phyloP scores from a whole-genome alignment of 1,140 invertebrate genomes.

The Bradynema listronoti region DNA sequence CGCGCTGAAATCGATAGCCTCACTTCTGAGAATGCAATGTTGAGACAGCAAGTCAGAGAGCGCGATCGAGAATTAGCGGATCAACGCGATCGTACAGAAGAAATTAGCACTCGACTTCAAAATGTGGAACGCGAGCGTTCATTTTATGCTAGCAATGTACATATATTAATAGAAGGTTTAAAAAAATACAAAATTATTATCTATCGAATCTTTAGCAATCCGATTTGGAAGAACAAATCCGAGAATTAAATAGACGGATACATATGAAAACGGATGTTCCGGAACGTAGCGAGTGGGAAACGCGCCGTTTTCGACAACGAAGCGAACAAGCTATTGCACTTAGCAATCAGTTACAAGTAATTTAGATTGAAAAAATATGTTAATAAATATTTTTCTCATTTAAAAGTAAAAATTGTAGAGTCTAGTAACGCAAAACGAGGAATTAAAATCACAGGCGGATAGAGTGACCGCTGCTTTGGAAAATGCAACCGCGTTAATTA shows the following conservation, averaged over 20 bases:
- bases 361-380: neutral
- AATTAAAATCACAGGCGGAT: slow-evolving; percentile 44
- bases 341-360: slow-evolving; percentile 45
- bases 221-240: slow-evolving; percentile 53
- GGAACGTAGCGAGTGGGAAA: slow-evolving; percentile 42
- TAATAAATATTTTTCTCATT: neutral
- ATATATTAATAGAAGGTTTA: no score
- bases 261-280: slow-evolving; percentile 37
- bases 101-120: slow-evolving; percentile 20
- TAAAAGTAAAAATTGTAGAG: slow-evolving; percentile 7
- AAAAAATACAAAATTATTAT: no score
- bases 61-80: slow-evolving; percentile 50
- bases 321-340: slow-evolving; percentile 51
- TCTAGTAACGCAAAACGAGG: slow-evolving; percentile 50
- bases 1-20: slow-evolving; percentile 54
- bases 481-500: slow-evolving; percentile 46
- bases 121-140: slow-evolving; percentile 25
- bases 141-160: slow-evolving; percentile 23
- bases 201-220: slow-evolving; percentile 50
- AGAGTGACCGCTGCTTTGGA: slow-evolving; percentile 44
- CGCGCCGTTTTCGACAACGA: slow-evolving; percentile 45
- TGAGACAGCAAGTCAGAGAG: slow-evolving; percentile 45
- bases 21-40: slow-evolving; percentile 47
- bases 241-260: slow-evolving; percentile 47
- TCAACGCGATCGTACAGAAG: slow-evolving; percentile 41